Conservation (phyloP, 2,113 vertebrate species). For the Ictalurus punctatus region DNA sequence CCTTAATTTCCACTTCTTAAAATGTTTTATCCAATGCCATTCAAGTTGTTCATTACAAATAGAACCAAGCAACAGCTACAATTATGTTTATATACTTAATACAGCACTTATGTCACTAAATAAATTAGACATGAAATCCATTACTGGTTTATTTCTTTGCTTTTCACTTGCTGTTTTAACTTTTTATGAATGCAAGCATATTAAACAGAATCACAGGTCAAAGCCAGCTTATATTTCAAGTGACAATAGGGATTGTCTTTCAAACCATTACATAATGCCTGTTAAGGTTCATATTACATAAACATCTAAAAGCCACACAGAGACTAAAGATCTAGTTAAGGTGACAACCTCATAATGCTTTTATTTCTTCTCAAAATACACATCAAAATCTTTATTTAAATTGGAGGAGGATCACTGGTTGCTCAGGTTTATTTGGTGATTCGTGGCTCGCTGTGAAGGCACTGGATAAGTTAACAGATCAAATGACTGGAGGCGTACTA, state of each 20-base stretch:
- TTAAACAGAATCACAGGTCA: background rate
- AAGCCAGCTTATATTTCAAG: background rate
- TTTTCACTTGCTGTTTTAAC: background rate
- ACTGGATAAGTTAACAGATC: conserved; percentile 68
- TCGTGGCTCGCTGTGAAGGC: conserved; percentile 49
- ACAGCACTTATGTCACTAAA: background rate
- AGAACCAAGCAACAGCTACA: background rate
- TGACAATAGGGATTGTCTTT: background rate
- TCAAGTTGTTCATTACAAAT: background rate
- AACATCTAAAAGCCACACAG: background rate
- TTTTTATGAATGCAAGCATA: background rate
- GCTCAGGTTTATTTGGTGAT: conserved; percentile 44
- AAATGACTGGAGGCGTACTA: conserved; percentile 53
- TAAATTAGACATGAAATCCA: background rate
- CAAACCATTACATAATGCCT: background rate
- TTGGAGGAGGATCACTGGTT: background rate
- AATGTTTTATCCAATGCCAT: background rate
- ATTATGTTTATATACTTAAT: background rate
- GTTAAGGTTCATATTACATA: background rate
- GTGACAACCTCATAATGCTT: background rate
- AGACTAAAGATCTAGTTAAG: background rate
- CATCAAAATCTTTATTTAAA: background rate
- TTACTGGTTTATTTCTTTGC: background rate
- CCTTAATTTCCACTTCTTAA: background rate
- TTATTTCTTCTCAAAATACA: background rate